phyloP scores from a whole-genome alignment of 2,113 vertebrate species.

The Mormyrus lacerda region DNA sequence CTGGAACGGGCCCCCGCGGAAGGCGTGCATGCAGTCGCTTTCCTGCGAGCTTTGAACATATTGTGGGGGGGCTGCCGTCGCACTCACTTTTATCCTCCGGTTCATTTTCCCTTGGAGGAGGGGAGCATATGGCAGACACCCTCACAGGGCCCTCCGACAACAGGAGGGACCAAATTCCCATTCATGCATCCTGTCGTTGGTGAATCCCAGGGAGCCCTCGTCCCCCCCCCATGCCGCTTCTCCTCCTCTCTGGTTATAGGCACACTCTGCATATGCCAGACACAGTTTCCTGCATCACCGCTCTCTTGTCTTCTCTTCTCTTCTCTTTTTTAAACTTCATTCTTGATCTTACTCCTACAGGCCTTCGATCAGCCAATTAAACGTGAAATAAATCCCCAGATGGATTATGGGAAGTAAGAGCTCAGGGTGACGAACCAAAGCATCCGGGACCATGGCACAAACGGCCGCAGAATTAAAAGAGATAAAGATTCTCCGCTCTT shows the following conservation, averaged over 20 bases:
- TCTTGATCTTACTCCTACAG: constrained; percentile 54
- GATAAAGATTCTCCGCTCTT: constrained; percentile 57
- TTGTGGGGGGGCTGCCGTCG: constrained; percentile 74
- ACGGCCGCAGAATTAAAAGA: constrained; percentile 47
- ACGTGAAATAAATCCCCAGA: constrained; percentile 70
- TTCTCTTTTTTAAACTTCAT: constrained; percentile 37
- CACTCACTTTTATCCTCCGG: constrained; percentile 83
- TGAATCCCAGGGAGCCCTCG: constrained; percentile 66
- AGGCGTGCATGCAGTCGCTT: constrained; percentile 58
- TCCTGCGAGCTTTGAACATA: constrained; percentile 88
- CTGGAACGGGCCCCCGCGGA: constrained; percentile 58
- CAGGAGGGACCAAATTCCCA: constrained; percentile 76
- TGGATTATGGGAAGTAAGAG: constrained; percentile 69
- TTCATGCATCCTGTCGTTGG: constrained; percentile 81
- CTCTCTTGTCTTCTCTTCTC: constrained; percentile 41
- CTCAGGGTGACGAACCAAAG: constrained; percentile 50
- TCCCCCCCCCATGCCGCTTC: constrained; percentile 60
- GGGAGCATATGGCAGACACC: constrained; percentile 90
- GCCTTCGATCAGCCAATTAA: constrained; percentile 78
- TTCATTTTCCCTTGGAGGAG: constrained; percentile 72
- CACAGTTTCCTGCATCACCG: constrained; percentile 60
- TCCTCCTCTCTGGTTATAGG: constrained; percentile 69
- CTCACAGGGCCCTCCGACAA: constrained; percentile 78
- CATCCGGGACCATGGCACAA: constrained; percentile 54
- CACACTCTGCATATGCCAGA: constrained; percentile 71